These are phyloP conservation scores for Falco rusticolus DNA, from an alignment of 2,797 vertebrate genomes.

Conservation along the genomic window DNA sequence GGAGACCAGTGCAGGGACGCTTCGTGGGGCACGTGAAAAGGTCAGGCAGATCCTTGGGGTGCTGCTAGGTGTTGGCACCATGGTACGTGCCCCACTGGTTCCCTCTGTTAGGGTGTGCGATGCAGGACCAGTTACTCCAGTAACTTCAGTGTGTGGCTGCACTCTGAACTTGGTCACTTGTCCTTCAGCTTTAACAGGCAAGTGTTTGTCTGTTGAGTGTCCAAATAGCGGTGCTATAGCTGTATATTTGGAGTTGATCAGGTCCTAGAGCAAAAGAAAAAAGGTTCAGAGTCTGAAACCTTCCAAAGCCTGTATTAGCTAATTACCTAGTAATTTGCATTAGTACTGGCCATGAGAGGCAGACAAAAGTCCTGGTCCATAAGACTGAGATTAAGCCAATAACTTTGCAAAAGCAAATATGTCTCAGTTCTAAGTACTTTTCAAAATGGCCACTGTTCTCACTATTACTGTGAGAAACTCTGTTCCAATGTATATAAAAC, in stretches of 20 bases:
- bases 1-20: accelerated
- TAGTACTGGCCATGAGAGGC: background rate
- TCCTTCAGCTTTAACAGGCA: background rate
- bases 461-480: conserved; percentile 36
- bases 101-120: no score
- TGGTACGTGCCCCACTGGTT: accelerated
- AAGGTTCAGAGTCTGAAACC: background rate
- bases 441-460: conserved; percentile 29
- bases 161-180: background rate
- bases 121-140: background rate
- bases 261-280: background rate
- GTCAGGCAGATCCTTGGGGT: background rate
- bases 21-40: background rate
- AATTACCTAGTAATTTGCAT: background rate
- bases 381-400: background rate
- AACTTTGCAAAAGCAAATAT: background rate
- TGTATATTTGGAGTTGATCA: background rate
- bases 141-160: background rate
- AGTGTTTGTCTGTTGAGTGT: background rate
- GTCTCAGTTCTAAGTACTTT: background rate
- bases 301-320: background rate
- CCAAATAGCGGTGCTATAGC: background rate
- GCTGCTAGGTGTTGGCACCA: background rate
- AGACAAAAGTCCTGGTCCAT: background rate
- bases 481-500: conserved; percentile 67